Conservation (phyloP, 2,113 vertebrate genomes). For the Salvelinus alpinus region DNA sequence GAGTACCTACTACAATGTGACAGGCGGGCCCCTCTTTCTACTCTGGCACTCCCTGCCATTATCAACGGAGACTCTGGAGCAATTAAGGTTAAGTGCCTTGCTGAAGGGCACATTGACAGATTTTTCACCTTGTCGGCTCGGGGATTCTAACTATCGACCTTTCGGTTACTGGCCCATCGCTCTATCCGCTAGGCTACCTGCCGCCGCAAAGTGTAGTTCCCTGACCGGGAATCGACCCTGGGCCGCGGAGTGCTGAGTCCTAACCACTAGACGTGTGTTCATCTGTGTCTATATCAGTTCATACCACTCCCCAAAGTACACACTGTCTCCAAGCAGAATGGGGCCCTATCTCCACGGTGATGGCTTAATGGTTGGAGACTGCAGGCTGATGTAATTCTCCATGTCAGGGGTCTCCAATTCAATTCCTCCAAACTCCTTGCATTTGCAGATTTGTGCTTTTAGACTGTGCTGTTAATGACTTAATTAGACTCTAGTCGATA, state of each 20-base stretch:
- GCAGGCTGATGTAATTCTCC: constrained; percentile 26
- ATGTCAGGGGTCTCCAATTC: constrained; percentile 22
- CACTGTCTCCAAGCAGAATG: background rate
- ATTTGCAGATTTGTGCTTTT: constrained; percentile 53
- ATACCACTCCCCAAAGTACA: constrained; percentile 8
- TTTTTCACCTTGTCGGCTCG: too few relatives aligned
- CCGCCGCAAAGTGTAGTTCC: constrained; percentile 9
- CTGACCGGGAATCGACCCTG: constrained; percentile 56
- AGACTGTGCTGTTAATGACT: constrained; percentile 57
- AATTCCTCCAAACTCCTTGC: constrained; percentile 47
- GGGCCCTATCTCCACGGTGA: background rate
- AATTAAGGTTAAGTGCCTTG: too few relatives aligned
- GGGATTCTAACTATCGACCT: too few relatives aligned
- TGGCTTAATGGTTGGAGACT: constrained; percentile 18
- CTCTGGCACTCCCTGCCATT: too few relatives aligned
- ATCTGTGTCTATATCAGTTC: constrained; percentile 3
- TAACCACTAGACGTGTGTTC: constrained; percentile 44
- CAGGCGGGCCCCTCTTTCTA: too few relatives aligned
- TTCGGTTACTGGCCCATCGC: too few relatives aligned
- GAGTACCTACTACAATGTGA: too few relatives aligned
- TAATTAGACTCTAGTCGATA: constrained; percentile 61
- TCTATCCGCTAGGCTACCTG: too few relatives aligned
- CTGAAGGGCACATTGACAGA: too few relatives aligned
- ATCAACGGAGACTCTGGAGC: too few relatives aligned
- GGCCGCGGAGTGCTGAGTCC: constrained; percentile 53